These are phyloP conservation scores for Phymorhynchus buccinoides DNA, from an alignment of 1,140 invertebrate genomes.

Conservation along the genomic window DNA sequence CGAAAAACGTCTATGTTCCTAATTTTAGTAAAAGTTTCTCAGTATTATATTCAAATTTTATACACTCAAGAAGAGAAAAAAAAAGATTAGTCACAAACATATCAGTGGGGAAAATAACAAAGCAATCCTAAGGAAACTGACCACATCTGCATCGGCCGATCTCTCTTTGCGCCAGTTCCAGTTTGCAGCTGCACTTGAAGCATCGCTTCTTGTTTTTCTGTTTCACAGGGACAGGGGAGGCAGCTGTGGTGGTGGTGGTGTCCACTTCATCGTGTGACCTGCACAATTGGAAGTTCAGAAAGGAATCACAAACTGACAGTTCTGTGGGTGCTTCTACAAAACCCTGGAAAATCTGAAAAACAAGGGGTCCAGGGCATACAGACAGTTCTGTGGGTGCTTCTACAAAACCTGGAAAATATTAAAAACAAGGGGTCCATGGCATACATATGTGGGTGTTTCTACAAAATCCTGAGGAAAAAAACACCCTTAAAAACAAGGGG, in stretches of 20 bases:
- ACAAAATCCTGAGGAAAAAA: too few relatives aligned
- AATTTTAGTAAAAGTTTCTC: background rate
- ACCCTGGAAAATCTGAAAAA: too few relatives aligned
- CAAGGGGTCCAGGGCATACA: too few relatives aligned
- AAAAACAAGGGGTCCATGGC: too few relatives aligned
- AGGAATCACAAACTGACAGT: too few relatives aligned
- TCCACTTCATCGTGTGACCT: slow-evolving; percentile 50
- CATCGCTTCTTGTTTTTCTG: slow-evolving; percentile 69
- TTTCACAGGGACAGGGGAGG: slow-evolving; percentile 15
- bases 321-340: too few relatives aligned
- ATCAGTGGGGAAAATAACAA: background rate
- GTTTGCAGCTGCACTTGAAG: slow-evolving; percentile 67
- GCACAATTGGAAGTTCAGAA: too few relatives aligned
- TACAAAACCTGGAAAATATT: too few relatives aligned
- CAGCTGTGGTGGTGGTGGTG: slow-evolving; percentile 31
- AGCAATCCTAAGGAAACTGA: slow-evolving; percentile 45
- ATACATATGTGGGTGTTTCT: too few relatives aligned
- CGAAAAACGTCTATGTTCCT: too few relatives aligned
- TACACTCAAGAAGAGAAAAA: background rate
- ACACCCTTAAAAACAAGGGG: too few relatives aligned
- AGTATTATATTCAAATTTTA: background rate
- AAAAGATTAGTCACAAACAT: background rate
- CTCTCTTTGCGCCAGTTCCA: slow-evolving; percentile 68
- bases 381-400: too few relatives aligned
- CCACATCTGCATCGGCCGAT: slow-evolving; percentile 71